Evolutionary conservation across 2,113 vertebrate genomes (phyloP).

Genomic region (Labeo rohita): DNA sequence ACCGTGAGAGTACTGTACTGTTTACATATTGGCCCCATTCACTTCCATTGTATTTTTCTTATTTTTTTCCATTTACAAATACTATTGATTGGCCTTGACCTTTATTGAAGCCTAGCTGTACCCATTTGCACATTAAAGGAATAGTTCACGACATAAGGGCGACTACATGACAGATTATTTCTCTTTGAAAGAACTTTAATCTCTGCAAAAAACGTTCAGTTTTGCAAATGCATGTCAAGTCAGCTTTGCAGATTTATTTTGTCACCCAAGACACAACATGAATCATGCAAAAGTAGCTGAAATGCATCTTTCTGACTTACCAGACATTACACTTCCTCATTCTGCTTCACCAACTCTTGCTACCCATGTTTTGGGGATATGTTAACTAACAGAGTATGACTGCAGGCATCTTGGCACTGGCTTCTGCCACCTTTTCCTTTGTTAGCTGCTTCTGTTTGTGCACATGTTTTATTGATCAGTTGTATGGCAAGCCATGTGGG

Average conservation of each 20-base stretch:
- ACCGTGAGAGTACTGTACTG: not conserved
- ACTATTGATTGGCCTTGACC: not conserved
- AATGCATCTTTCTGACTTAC: conserved; percentile 9
- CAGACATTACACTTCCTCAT: not conserved
- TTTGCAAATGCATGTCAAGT: not conserved
- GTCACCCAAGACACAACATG: not conserved
- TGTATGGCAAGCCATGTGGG: not conserved
- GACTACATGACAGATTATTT: not conserved
- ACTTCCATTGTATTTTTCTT: not conserved
- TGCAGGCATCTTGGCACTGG: conserved; percentile 1
- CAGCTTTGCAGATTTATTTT: conserved; percentile 23
- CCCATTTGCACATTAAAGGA: not conserved
- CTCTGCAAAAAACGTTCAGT: not conserved
- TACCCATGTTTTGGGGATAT: not conserved
- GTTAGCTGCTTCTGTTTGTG: conserved; percentile 21
- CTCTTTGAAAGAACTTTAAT: not conserved
- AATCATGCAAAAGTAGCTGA: not conserved
- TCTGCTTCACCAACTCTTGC: not conserved
- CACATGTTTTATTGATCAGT: conserved; percentile 40
- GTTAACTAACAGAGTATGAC: not conserved
- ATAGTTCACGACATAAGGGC: not conserved
- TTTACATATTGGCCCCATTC: not conserved
- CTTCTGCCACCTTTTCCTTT: conserved; percentile 38
- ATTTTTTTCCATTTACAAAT: not conserved
- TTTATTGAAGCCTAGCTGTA: not conserved